A percentile compares a stretch with the other conserved stretches of the same genome.
These are phyloP conservation scores for Leptarthrus brevirostris DNA, from an alignment of 2,888 invertebrate species.

Conservation along the genomic window DNA sequence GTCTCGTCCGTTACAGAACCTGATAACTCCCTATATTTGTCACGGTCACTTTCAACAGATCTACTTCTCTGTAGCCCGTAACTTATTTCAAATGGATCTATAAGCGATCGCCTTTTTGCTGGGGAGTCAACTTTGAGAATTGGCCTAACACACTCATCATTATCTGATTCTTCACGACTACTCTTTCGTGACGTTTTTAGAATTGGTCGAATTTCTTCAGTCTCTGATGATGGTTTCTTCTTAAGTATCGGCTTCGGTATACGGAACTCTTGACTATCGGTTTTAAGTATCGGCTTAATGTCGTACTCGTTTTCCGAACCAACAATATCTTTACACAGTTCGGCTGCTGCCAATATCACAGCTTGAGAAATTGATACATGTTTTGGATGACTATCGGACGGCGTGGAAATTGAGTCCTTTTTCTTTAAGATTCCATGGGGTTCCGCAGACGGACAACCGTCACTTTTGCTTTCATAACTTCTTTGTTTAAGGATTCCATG, in stretches of 20 bases:
- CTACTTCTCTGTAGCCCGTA: slow-evolving; percentile 54
- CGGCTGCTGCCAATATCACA: slow-evolving; percentile 66
- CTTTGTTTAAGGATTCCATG: slow-evolving; percentile 85
- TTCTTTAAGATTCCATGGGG: slow-evolving; percentile 83
- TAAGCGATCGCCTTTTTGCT: slow-evolving; percentile 63
- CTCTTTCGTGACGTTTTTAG: slow-evolving; percentile 78
- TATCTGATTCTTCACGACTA: slow-evolving; percentile 72
- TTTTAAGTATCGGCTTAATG: slow-evolving; percentile 84
- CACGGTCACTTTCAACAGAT: slow-evolving; percentile 53
- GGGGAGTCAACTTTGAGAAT: slow-evolving; percentile 65
- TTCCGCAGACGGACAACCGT: slow-evolving; percentile 73
- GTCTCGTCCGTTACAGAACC: slow-evolving; percentile 40
- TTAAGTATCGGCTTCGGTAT: slow-evolving; percentile 84
- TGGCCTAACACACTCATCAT: slow-evolving; percentile 55
- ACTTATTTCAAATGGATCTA: slow-evolving; percentile 53
- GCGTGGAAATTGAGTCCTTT: slow-evolving; percentile 66
- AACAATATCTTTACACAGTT: slow-evolving; percentile 69
- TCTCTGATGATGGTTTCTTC: slow-evolving; percentile 83
- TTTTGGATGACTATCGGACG: slow-evolving; percentile 65
- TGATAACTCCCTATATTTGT: slow-evolving; percentile 64
- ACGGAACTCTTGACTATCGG: slow-evolving; percentile 74
- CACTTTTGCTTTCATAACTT: slow-evolving; percentile 75
- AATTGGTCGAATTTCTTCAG: slow-evolving; percentile 81
- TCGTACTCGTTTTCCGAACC: slow-evolving; percentile 68
- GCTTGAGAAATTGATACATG: slow-evolving; percentile 67